Evolutionary conservation across 2,113 vertebrate genomes (phyloP).

Genomic region (Scalopus aquaticus): DNA sequence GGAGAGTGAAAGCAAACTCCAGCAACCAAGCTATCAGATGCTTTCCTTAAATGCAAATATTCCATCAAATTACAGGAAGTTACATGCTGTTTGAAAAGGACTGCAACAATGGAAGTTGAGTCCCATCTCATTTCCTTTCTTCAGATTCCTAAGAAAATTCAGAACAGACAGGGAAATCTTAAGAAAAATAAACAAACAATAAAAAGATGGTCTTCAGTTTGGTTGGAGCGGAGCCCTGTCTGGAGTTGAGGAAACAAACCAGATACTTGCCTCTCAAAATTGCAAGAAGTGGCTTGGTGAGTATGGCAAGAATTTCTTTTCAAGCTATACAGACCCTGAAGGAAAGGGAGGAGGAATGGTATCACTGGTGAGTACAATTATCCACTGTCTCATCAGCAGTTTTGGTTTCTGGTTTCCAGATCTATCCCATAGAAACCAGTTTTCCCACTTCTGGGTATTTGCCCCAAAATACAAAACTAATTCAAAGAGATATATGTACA

Average conservation of each 20-base stretch:
- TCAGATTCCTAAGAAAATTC: not conserved
- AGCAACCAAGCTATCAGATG: conserved; percentile 47
- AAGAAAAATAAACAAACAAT: conserved; percentile 10
- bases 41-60: conserved; percentile 56
- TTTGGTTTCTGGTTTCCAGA: not conserved
- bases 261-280: conserved; percentile 26
- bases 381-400: not conserved
- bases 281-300: not conserved
- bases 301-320: not conserved
- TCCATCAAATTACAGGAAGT: not conserved
- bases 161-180: not conserved
- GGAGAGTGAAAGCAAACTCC: conserved; percentile 65
- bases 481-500: too few species aligned
- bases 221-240: not conserved
- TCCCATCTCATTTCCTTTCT: not conserved
- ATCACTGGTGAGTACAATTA: not conserved
- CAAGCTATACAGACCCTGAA: conserved; percentile 18
- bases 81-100: not conserved
- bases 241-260: conserved; percentile 28
- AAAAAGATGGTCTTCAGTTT: conserved; percentile 27
- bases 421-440: not conserved
- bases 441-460: too few species aligned
- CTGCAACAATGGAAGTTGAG: not conserved
- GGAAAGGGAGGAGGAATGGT: not conserved
- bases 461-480: too few species aligned